These are phyloP conservation scores for Asarcornis scutulata DNA, from an alignment of 2,113 vertebrate species.

Conservation along the genomic window DNA sequence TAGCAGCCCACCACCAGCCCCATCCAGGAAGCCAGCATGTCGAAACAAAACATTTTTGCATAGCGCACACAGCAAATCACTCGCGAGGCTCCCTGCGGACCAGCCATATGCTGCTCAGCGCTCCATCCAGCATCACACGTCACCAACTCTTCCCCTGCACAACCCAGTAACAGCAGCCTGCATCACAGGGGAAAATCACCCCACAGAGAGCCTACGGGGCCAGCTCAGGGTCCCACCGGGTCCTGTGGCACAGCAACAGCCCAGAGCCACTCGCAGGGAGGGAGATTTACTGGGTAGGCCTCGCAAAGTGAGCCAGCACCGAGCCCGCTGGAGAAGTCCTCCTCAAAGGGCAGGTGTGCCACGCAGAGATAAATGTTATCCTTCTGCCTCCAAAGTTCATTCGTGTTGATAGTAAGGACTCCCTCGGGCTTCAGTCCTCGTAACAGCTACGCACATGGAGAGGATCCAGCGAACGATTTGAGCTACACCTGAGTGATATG, in stretches of 20 bases:
- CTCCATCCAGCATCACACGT: background rate
- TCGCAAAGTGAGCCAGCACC: background rate
- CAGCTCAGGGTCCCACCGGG: background rate
- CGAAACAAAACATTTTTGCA: background rate
- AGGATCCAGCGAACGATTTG: background rate
- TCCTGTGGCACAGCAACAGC: background rate
- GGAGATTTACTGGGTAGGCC: background rate
- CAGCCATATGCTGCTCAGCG: background rate
- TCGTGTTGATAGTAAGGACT: background rate
- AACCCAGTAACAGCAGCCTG: fast-evolving
- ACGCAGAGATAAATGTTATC: background rate
- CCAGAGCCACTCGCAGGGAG: fast-evolving
- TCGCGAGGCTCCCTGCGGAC: background rate
- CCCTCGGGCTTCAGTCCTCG: background rate
- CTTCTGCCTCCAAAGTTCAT: background rate
- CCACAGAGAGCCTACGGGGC: fast-evolving
- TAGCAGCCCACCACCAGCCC: background rate
- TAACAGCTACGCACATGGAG: fast-evolving
- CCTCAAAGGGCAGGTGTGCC: background rate
- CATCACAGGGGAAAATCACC: fast-evolving
- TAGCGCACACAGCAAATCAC: background rate
- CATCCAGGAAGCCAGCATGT: background rate
- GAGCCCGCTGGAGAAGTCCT: too few relatives aligned
- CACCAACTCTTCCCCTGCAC: background rate
- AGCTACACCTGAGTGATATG: background rate